Evolutionary conservation across 2,888 invertebrate genomes (phyloP), one percentile per base, ranked within the genome.

Genomic region (Cecidostiba fungosa): DNA sequence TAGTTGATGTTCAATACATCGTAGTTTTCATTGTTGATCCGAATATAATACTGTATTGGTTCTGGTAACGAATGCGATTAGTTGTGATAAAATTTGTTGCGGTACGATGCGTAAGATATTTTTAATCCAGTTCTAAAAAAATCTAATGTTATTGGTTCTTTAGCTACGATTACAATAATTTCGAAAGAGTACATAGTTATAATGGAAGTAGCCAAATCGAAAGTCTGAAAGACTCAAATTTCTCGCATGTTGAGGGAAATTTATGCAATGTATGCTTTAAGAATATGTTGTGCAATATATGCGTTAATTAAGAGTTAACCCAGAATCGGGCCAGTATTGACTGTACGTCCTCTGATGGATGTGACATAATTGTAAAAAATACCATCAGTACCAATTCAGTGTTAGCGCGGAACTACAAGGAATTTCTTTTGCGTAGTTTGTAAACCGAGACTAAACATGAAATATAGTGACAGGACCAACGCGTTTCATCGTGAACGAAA

Each of bases 41-140:
- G 54, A 59, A 23, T n/a, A n/a, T 79, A 81, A 81, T 47, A 81
- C 59, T 74, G 74, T 47, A 74, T 74, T 81, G 81, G 81, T 73
- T 23, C 81, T 81, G 81, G 74, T 39, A 2, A 39, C 6, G 12
- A 43, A n/a, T 62, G 5, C 43, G 29, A 69, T 66, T 69, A 70
- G 29, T 43, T 69, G 12, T 43, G n/a, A 66, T 66, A 26, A 43
- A 66, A 78, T 66, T 3, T 78, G 39, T 66, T 62, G 29, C 14
- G 14, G 43, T 54, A 50, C 29, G 0, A 16, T 74, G 19, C 12
- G 8, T 50, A n/a, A 16, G 50, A 47, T 74, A 54, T 26, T 47
- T 29, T 74, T 54, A 10, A 10, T 54, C 19, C 0, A 39, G 26
- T 50, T 16, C 19, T 26, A 29, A 29, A 19, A 29, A 19, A 50